Evolutionary conservation across 2,797 vertebrate genomes (phyloP).

Genomic region (Alca torda): DNA sequence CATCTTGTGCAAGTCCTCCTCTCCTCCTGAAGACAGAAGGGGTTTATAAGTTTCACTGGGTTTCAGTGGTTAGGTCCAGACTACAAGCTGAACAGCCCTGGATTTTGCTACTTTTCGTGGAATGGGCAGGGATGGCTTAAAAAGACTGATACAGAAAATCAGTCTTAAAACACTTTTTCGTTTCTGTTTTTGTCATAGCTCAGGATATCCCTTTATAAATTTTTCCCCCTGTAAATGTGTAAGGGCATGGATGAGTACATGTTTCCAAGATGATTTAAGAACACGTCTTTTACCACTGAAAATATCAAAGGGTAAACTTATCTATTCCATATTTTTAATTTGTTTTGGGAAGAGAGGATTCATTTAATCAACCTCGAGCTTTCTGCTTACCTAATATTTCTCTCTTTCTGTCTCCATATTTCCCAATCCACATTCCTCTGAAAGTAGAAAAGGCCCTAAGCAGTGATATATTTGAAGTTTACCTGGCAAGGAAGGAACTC

Average conservation of each 20-base stretch:
- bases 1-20: background rate
- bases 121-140: background rate
- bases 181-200: background rate
- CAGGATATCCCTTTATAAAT: background rate
- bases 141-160: background rate
- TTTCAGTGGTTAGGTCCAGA: background rate
- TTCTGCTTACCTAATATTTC: conserved; percentile 28
- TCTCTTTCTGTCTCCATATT: background rate
- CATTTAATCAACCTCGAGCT: conserved; percentile 24
- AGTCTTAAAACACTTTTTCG: background rate
- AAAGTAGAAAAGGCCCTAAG: conserved; percentile 25
- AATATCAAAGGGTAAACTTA: background rate
- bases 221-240: background rate
- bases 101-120: background rate
- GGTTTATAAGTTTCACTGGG: background rate
- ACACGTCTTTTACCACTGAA: background rate
- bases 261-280: conserved; percentile 2
- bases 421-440: conserved; percentile 53
- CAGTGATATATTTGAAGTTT: conserved; percentile 42
- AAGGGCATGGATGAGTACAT: background rate
- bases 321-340: background rate
- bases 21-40: background rate
- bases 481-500: conserved; percentile 55
- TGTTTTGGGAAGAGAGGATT: conserved; percentile 17
- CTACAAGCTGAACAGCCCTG: background rate